Percentiles rank a stretch among this genome's conserved stretches.
Conservation (phyloP, 2,797 vertebrate species). For the Falco peregrinus region DNA sequence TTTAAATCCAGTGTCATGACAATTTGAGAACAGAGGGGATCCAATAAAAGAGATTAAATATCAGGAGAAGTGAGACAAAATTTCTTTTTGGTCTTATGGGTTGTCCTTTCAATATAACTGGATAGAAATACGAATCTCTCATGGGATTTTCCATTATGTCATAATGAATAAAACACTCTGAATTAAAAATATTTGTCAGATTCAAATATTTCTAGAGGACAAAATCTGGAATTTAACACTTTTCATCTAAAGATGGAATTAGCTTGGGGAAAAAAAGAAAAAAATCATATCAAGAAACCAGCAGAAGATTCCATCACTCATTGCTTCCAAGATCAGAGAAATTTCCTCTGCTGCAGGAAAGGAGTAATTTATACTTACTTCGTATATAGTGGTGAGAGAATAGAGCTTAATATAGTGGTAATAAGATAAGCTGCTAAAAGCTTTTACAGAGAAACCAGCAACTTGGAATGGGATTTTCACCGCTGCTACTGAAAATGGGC, state of each 20-base stretch:
- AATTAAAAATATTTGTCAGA: not conserved
- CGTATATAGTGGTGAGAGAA: not conserved
- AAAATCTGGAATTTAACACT: not conserved
- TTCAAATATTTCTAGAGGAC: not conserved
- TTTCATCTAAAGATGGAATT: not conserved
- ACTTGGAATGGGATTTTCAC: not conserved
- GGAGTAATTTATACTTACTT: not conserved
- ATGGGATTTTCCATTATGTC: not conserved
- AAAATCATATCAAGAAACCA: not conserved
- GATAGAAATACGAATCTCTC: not conserved
- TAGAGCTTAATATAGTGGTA: not conserved
- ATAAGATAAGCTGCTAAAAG: conserved; percentile 36
- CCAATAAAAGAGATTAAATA: not conserved
- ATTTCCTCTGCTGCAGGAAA: not conserved
- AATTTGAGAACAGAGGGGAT: not conserved
- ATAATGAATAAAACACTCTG: not conserved
- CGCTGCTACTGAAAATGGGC: not conserved
- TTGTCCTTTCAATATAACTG: not conserved
- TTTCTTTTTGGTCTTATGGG: not conserved
- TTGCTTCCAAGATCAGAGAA: not conserved
- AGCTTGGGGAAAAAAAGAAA: not conserved
- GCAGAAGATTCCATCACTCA: not conserved
- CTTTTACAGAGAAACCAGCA: not conserved
- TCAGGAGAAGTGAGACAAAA: not conserved
- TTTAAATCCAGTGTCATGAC: not conserved